Base-by-base conservation (phyloP, 2,113 vertebrate species). In the Leptobrachium ailaonicum region DNA sequence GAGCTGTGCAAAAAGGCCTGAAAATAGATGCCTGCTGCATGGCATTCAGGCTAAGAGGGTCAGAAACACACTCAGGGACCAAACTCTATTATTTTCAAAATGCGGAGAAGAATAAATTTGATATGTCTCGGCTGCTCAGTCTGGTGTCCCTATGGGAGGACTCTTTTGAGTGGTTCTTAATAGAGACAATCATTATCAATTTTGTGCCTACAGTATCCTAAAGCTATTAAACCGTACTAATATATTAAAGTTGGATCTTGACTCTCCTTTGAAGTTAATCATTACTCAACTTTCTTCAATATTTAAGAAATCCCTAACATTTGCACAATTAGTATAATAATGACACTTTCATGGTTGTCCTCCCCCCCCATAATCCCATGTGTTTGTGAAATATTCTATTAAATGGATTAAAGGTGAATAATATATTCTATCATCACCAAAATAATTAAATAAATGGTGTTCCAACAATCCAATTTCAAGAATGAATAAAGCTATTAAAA, bases 391-490 rank as follows among this genome's bases (percentile, higher is more conserved):
- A 13, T 66, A 43, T 69, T 77, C 41, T 78, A 41, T 45, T 63
- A 62, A 47, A 71, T 63, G 40, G 13, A 44, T 54, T 69, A 2
- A 71, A 50, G 58, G 68, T 63, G 68, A 60, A 43, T 71, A 14
- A 63, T 78, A 45, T 41, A 71, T 70, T 32, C 67, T 62, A 67
- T 76, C 40, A 41, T 10, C 43, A 20, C 3, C 7, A 6, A 47
- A 71, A 41, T 66, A 71, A 71, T 69, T 58, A 77, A 58, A 63
- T 78, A 2, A 45, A 62, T 47, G 13, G 32, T 13, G 47, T 63
- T 78, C 71, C 56, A 78, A 63, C 71, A 71, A 78, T 78, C 43
- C 56, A 62, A 32, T 71, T 71, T 78, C 20, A 58, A 20, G 56
- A 78, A 53, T 77, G 66, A 70, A 69, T 76, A 47, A 12, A 68